Evolutionary conservation across 2,888 invertebrate species (phyloP).

Genomic region (Zeuzera pyrina): DNA sequence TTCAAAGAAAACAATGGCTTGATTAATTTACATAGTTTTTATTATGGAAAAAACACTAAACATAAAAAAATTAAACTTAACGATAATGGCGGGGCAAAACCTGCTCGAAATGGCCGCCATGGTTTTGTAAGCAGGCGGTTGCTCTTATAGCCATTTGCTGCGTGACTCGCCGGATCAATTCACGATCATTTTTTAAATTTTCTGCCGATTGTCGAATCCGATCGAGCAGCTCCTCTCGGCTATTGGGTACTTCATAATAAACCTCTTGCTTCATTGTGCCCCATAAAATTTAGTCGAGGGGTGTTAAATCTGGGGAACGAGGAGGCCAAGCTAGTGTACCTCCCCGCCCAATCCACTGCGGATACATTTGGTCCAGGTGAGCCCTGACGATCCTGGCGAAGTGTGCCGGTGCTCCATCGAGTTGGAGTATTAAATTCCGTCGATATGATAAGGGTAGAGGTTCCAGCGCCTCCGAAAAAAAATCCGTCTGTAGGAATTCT

Average conservation of each 20-base stretch:
- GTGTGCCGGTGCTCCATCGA: conserved; percentile 3
- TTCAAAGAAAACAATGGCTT: too few relatives aligned
- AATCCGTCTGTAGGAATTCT: conserved; percentile 1
- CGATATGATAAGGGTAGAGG: background rate
- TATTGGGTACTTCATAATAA: background rate
- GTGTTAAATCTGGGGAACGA: conserved; percentile 2
- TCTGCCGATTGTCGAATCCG: background rate
- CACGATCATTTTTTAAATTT: background rate
- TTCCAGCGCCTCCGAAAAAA: background rate
- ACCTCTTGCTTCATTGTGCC: conserved; percentile 2
- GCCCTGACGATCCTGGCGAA: background rate
- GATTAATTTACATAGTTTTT: too few relatives aligned
- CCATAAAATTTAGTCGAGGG: too few relatives aligned
- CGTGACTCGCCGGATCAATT: background rate
- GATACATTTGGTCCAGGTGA: background rate
- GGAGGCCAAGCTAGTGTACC: conserved; percentile 3
- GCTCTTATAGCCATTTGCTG: background rate
- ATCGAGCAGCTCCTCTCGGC: background rate
- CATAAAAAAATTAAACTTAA: too few relatives aligned
- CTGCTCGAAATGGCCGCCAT: background rate
- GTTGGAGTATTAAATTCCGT: background rate
- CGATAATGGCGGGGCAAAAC: too few relatives aligned
- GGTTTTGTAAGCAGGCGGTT: too few relatives aligned
- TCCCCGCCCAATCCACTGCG: conserved; percentile 2
- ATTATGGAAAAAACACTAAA: too few relatives aligned